Base-by-base conservation (phyloP, 2,888 invertebrate genomes). In the Tachina grossa region DNA sequence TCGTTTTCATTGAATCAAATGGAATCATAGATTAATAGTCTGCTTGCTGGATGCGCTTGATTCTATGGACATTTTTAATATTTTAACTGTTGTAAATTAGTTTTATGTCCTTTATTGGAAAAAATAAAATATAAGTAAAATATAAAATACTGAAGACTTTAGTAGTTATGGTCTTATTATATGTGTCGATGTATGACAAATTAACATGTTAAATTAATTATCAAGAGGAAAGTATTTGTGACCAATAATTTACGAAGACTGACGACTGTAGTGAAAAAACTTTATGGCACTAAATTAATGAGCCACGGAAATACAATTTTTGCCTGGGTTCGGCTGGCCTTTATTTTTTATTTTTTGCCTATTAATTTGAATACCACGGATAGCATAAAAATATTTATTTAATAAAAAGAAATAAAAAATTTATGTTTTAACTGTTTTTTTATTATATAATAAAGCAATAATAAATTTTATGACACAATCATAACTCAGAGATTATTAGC, bases 121-220 rank as follows among this genome's bases (percentile, higher is more conserved):
- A 51, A 51, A 16, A 43, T 31, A 3, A 45, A 39, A 9, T 6
- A 0, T 6, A 31, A 31, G 31, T 6, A 31, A 5, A 31, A 6
- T 6, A 31, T 31, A 47, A 69, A 47, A 82, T 22, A 41, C 66
- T 14, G 49, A 43, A 19, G 16, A 41, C 41, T 41, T 79, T 57
- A 19, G 49, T 68, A 72, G 78, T 68, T 83, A 61, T 72, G 74
- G n/a, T 39, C 74, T 51, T 68, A 78, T 74, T 78, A 45, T 69
- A 65, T 41, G 13, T 51, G 74, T 66, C 66, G 51, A 19, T 49
- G 53, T 53, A 61, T 69, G 69, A 69, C 65, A 77, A 57, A 68
- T 57, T 49, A 43, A 69, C 43, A 78, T 51, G 43, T 43, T 43
- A 57, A 45, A 55, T 63, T 71, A 68, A 79, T 63, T 53, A 71